Evolutionary conservation across 2,888 invertebrate genomes (phyloP), one percentile per base, ranked within the genome.

Genomic region (Cylloceria caligata): DNA sequence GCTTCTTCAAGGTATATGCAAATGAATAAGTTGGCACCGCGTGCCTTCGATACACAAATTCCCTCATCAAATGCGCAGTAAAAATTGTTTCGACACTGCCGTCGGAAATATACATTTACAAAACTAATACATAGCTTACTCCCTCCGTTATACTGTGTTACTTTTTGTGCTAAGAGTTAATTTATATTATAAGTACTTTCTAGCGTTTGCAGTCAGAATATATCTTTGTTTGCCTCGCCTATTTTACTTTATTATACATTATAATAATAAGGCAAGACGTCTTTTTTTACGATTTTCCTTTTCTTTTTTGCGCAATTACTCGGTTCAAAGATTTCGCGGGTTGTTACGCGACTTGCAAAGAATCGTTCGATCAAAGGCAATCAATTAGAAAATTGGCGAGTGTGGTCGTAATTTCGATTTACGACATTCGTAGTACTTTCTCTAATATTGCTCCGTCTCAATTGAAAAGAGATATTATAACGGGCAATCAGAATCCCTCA

Each of bases 61-160:
- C 7, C 45, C 30, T 72, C 71, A 16, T 72, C 65, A 60, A 72
- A 68, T 65, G 73, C 64, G 24, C 34, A 30, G 62, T 73, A 77
- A 68, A 68, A 69, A 49, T 75, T 16, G 30, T 76, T 62, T 24
- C 65, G 42, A 30, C 67, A 34, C 34, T 67, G 57, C 39, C 57
- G 55, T 83, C 68, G 75, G 73, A 84, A 85, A 84, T 82, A 79
- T 81, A 82, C 83, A 85, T 86, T 86, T 87, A 87, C 87, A 87
- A 87, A 87, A 86, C 77, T 84, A 84, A 84, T 79, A 84, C 78
- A 80, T 74, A 79, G 42, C 55, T 82, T 60, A 69, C 60, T 65
- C 24, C 42, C 74, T 83, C 76, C 68, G 19, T 75, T 79, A 65
- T 57, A 68, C 42, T 65, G 55, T 64, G 30, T 64, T 64, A 34